These are phyloP conservation scores for Pogona vitticeps DNA, from an alignment of 2,113 vertebrate genomes.

Conservation along the genomic window DNA sequence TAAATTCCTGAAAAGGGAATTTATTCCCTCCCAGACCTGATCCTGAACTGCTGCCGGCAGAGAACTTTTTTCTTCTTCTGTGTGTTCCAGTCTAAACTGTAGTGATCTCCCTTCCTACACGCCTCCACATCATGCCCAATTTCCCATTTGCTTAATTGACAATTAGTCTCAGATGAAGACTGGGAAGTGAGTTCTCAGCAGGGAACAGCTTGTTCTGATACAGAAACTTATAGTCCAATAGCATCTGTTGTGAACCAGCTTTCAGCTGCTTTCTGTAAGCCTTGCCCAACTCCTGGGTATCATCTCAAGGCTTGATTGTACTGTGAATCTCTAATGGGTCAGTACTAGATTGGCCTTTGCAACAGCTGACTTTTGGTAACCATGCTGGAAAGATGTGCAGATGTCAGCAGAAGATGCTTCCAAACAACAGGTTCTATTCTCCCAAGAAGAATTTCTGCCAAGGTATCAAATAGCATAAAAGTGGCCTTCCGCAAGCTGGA, in stretches of 20 bases:
- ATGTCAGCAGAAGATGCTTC: background rate
- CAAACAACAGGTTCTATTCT: background rate
- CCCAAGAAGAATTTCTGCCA: background rate
- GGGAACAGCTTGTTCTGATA: conserved; percentile 17
- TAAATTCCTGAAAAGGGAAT: background rate
- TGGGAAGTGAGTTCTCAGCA: background rate
- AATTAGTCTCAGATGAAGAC: conserved; percentile 22
- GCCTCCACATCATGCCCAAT: background rate
- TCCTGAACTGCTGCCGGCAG: background rate
- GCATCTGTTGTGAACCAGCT: background rate
- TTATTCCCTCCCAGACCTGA: background rate
- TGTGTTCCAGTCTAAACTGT: background rate
- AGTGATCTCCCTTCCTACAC: background rate
- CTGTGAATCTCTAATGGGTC: background rate
- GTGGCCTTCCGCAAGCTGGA: no score
- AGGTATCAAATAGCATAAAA: background rate
- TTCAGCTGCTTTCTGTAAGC: background rate
- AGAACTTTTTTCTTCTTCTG: background rate
- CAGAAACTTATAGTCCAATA: background rate
- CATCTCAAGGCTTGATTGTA: background rate
- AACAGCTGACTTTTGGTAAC: background rate
- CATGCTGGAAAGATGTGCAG: background rate
- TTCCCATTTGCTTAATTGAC: conserved; percentile 31
- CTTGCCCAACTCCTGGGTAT: background rate
- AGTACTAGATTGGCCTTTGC: background rate